Base-by-base conservation (phyloP, 2,113 vertebrate species). In the Kobus ellipsiprymnus region DNA sequence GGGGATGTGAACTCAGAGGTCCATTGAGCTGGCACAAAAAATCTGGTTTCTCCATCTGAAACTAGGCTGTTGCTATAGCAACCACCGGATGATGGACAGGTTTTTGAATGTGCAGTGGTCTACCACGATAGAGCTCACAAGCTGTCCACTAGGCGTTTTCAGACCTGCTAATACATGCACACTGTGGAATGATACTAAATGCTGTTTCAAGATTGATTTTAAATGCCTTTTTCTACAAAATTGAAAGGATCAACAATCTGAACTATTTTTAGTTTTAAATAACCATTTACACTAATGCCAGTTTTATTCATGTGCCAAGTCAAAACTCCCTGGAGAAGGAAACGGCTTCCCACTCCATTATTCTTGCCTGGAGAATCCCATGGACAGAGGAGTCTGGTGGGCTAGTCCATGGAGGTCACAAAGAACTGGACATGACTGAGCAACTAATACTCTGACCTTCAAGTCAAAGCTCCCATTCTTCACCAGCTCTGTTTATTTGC, bases 1-100 rank as follows among this genome's bases (percentile, higher is more conserved):
- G 50, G 97, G 94, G 98, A 98, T 98, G 92, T 71, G 93, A 98
- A 96, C 95, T 97, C 96, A 87, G 93, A 95, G 83, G 92, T 91
- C 85, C 92, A 86, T 74, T 97, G 97, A 93, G 96, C 91, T 98
- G 93, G 95, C 96, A 98, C 96, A 98, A 98, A 94, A 92, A 84
- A 99, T 98, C 98, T 85, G 71, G 98, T 98, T 95, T 98, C 98
- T 98, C 98, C 95, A 97, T 98, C 92, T 98, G 97, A 98, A 99
- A 99, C 97, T 99, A 99, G 99, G 98, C 98, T 99, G 98, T 99
- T 98, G 97, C 98, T 98, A 99, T 99, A 98, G 98, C 94, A 99
- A 99, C 99, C 96, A 78, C 78, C 92, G 98, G 98, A 98, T 99
- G 99, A 99, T 98, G 98, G 99, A 98, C 98, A 99, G 98, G 94